Evolutionary conservation across 2,888 invertebrate genomes (phyloP).

Genomic region (Achlya flavicornis): DNA sequence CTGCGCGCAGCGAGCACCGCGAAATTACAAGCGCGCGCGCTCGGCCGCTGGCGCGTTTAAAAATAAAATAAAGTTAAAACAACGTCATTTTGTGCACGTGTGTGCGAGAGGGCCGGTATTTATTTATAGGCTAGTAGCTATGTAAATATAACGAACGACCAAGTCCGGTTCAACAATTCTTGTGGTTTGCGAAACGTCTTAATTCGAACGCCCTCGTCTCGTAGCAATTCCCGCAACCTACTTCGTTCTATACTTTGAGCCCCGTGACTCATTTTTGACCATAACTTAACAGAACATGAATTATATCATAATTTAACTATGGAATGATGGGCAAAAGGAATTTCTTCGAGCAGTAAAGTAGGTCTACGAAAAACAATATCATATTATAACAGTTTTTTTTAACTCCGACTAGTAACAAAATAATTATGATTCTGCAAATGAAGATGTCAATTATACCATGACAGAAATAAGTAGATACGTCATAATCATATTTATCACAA

Average conservation of each 20-base stretch:
- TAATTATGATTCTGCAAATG: background rate
- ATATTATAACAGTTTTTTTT: background rate
- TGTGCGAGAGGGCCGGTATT: constrained; percentile 79
- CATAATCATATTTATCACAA: background rate
- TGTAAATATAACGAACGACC: constrained; percentile 76
- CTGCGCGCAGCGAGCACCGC: constrained; percentile 81
- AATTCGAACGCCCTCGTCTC: constrained; percentile 62
- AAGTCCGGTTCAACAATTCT: constrained; percentile 67
- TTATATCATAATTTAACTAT: background rate
- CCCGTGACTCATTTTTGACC: background rate
- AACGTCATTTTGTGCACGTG: constrained; percentile 81
- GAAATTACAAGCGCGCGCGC: constrained; percentile 79
- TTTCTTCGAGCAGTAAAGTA: no score
- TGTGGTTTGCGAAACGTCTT: constrained; percentile 81
- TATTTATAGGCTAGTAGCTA: constrained; percentile 84
- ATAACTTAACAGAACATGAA: constrained; percentile 3
- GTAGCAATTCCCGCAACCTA: constrained; percentile 48
- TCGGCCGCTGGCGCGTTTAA: constrained; percentile 76
- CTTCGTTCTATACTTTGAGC: constrained; percentile 34
- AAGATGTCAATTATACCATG: background rate
- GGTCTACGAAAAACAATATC: no score
- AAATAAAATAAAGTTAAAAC: constrained; percentile 84
- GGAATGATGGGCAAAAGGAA: background rate
- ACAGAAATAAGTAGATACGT: background rate
- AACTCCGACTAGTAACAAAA: background rate